These are phyloP conservation scores for Bombus confusus DNA, from an alignment of 1,140 invertebrate genomes.

Conservation along the genomic window DNA sequence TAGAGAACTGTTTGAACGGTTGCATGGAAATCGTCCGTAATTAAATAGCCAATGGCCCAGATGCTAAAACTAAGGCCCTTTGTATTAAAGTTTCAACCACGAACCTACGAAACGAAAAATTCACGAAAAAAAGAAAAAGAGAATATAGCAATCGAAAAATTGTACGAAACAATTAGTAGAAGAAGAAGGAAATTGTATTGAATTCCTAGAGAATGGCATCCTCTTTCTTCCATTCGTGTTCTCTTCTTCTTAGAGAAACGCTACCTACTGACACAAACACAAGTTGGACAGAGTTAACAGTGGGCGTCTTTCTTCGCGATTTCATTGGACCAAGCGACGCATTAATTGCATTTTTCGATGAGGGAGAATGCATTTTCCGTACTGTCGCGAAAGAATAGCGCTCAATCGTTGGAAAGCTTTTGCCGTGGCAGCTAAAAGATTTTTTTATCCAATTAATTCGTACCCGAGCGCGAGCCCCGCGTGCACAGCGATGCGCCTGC, in stretches of 20 bases:
- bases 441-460: slow-evolving; percentile 51
- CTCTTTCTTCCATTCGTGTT: no score
- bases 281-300: not conserved
- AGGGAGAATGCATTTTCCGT: slow-evolving; percentile 34
- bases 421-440: slow-evolving; percentile 36
- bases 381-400: slow-evolving; percentile 11
- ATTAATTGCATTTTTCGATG: slow-evolving; percentile 45
- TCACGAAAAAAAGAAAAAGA: not conserved
- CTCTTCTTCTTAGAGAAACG: not conserved
- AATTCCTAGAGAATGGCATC: not conserved
- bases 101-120: not conserved
- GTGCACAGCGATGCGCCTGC: not conserved
- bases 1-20: not conserved
- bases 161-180: not conserved
- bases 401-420: slow-evolving; percentile 36
- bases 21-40: not conserved
- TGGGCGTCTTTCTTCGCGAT: slow-evolving; percentile 9
- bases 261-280: slow-evolving; percentile 8
- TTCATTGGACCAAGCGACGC: slow-evolving; percentile 6
- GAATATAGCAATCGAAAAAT: no score
- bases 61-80: not conserved
- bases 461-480: not conserved
- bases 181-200: not conserved
- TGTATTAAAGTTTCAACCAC: not conserved
- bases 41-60: not conserved